Evolutionary conservation across 92 coral and sea anemone genomes (phyloP), one percentile per base, ranked within the genome.

Genomic region (Porites divaricata): DNA sequence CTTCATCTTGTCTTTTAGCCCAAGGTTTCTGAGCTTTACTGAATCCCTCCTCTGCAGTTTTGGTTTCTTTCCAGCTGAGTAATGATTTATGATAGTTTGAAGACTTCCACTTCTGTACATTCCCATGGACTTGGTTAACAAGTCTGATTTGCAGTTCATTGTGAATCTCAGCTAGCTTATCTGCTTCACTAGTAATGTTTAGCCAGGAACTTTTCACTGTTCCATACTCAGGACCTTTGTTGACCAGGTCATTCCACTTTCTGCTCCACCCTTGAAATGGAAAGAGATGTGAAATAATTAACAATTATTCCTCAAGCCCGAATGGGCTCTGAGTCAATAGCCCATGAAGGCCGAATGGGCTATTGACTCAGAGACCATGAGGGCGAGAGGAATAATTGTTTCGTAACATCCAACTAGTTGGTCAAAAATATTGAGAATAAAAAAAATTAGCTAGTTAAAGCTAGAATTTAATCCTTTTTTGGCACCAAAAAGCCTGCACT

Each of bases 1-100:
- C 98, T 85, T 91, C 87, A 72, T 95, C 97, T 8, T 87, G 88
- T 56, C 87, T 91, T 65, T 87, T 92, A 9, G 93, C 89, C 97
- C 97, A 95, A 1, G 98, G 98, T 75, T 93, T 95, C 61, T 95
- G 98, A 4, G 95, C 97, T 61, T 93, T 95, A 35, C 90, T 84
- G 85, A 93, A 95, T 2, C 95, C 92, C 64, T 93, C 98, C 70
- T 95, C 98, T 8, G 97, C 94, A 74, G 51, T 89, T 68, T 95
- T 95, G 19, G 95, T 92, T 76, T 95, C 97, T 75, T 93, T 95
- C 91, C 93, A 95, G 80, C 91, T 95, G 66, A 95, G 75, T 6
- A 95, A n/a, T 19, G 98, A 90, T 86, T 95, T 95, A 69, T 95
- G 98, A 87, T 95, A 95, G 76, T 93, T 91, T 2, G 89, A 78